Evolutionary conservation across 1,140 invertebrate genomes (phyloP), one percentile per base, ranked within the genome.

Genomic region (Cotesia typhae): DNA sequence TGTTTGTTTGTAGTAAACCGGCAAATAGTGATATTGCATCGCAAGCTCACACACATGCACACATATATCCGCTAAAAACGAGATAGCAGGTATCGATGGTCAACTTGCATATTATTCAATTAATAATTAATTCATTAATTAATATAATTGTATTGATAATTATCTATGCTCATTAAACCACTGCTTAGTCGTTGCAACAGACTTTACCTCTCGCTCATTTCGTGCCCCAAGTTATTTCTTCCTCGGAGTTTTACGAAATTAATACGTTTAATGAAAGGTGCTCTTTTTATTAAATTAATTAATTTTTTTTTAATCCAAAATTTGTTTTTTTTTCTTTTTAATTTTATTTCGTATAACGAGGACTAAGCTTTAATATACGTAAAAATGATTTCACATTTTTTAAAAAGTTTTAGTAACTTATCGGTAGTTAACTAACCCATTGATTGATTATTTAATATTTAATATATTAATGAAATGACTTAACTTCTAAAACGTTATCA

Each of bases 151-250:
- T 28, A 47, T 51, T 38, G n/a, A 38, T 70, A 47, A 38, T 28
- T 59, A 36, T 7, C 37, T 37, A 17, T 57, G 51, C n/a, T 68
- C 17, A 59, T 63, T 70, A 52, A 20, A 35, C 55, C 71, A 67
- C 64, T 67, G 59, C 36, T 55, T 68, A 70, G 61, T 65, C 59
- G 67, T 73, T 73, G 69, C 61, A 61, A 69, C 72, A 73, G 72
- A 73, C 72, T 73, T 73, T 73, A 70, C 72, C 72, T 73, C 72
- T 73, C 72, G 72, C 72, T 67, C 67, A 73, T 73, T 73, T 73
- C 67, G 72, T 69, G 28, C 28, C 28, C 28, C 28, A 28, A 28
- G 28, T 28, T 28, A 28, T 28, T 28, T 37, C 59, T 53, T 70
- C 67, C 51, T 64, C 65, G 53, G 57, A 14, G 20, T 10, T 37